phyloP scores from a whole-genome alignment of 1,140 invertebrate species.

The Drosophila pachea region DNA sequence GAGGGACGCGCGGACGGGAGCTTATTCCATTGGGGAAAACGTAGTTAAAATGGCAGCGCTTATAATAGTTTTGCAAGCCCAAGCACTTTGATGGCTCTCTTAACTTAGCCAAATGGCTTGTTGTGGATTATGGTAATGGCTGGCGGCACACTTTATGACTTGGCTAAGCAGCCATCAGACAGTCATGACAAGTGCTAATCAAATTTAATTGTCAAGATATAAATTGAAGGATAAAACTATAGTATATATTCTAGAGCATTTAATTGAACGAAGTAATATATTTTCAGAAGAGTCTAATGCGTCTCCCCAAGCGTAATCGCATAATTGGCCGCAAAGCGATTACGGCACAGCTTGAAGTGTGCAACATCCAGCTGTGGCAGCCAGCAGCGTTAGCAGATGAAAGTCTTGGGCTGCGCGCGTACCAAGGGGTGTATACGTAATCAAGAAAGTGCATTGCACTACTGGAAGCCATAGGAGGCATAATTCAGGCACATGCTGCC shows the following conservation, averaged over 20 bases:
- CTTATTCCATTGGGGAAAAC: too few relatives aligned
- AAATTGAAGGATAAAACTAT: not conserved
- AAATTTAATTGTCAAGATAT: not conserved
- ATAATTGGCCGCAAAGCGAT: slow-evolving; percentile 10
- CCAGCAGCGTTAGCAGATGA: slow-evolving; percentile 2
- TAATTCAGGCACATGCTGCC: slow-evolving; percentile 30
- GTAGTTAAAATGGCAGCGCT: slow-evolving; percentile 6
- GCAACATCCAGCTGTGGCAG: slow-evolving; percentile 8
- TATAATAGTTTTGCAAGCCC: slow-evolving; percentile 61
- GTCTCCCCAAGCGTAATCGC: not conserved
- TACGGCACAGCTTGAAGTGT: slow-evolving; percentile 8
- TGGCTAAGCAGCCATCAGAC: not conserved
- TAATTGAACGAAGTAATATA: not conserved
- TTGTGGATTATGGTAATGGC: slow-evolving; percentile 17
- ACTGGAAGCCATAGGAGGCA: slow-evolving; percentile 46
- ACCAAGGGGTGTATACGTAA: slow-evolving; percentile 37
- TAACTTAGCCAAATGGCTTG: slow-evolving; percentile 11
- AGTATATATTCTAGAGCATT: too few relatives aligned
- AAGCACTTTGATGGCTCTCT: slow-evolving; percentile 34
- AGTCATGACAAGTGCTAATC: not conserved
- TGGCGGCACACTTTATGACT: not conserved
- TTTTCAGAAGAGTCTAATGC: not conserved
- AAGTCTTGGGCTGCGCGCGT: not conserved
- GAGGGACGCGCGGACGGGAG: not conserved
- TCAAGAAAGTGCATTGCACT: slow-evolving; percentile 61